These are phyloP conservation scores for Trissolcus japonicus DNA, from an alignment of 2,888 invertebrate genomes.

Conservation along the genomic window DNA sequence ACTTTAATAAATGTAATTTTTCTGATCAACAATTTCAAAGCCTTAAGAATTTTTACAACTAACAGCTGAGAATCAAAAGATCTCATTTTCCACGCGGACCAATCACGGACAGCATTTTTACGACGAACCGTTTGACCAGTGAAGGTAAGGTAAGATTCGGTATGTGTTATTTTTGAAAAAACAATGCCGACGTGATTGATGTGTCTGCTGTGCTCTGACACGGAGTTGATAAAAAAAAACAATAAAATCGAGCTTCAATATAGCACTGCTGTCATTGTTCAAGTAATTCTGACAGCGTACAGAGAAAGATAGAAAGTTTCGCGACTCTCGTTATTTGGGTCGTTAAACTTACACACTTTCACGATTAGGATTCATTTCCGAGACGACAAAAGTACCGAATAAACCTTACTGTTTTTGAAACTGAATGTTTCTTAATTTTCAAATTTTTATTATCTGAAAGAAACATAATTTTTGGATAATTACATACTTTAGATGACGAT, in stretches of 20 bases:
- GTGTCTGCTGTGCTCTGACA: not conserved
- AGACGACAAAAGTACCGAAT: not conserved
- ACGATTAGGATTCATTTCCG: constrained; percentile 23
- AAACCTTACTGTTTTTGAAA: not conserved
- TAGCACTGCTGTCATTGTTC: constrained; percentile 2
- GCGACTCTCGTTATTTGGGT: constrained; percentile 32
- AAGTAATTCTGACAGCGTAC: constrained; percentile 16
- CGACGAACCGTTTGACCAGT: not conserved
- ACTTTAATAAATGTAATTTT: constrained; percentile 19
- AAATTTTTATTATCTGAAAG: not conserved
- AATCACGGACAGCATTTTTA: not conserved
- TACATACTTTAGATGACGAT: no score
- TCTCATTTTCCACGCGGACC: not conserved
- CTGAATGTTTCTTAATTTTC: not conserved
- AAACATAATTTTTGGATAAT: not conserved
- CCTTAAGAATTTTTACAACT: not conserved
- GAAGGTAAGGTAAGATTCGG: constrained; percentile 12
- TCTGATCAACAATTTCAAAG: not conserved
- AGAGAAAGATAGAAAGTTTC: constrained; percentile 30
- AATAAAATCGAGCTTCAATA: no score
- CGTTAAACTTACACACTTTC: constrained; percentile 49
- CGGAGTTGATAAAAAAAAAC: no score
- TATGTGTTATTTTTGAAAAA: constrained; percentile 17
- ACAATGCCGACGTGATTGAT: constrained; percentile 3
- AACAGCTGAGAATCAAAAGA: not conserved